phyloP scores from a whole-genome alignment of 2,113 vertebrate species.

The Alethe castanea region DNA sequence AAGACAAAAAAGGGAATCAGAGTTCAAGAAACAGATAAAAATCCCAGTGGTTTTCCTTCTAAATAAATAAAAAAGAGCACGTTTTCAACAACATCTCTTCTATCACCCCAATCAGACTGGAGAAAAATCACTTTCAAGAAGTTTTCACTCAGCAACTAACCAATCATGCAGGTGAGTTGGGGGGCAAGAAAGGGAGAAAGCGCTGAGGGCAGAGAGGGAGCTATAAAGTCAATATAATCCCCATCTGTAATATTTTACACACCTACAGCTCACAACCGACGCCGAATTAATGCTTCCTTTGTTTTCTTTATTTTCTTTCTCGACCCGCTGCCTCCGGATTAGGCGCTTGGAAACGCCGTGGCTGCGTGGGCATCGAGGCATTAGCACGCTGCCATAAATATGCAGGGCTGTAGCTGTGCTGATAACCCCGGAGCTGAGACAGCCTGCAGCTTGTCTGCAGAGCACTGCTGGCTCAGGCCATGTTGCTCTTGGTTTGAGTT shows the following conservation, averaged over 20 bases:
- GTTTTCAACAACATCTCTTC: not conserved
- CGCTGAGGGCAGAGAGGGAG: not conserved
- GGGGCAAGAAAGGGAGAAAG: not conserved
- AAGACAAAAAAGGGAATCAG: not conserved
- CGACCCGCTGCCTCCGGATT: not conserved
- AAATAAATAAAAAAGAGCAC: not conserved
- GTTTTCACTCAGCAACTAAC: not conserved
- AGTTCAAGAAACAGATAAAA: not conserved
- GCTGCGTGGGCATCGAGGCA: not conserved
- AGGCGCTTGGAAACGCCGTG: not conserved
- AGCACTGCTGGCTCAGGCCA: not conserved
- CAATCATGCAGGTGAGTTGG: not conserved
- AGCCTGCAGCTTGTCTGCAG: conserved; percentile 26
- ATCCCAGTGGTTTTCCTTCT: not conserved
- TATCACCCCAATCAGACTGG: not conserved
- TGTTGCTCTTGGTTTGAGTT: conserved; percentile 51
- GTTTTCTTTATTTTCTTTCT: not conserved
- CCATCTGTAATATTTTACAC: not conserved
- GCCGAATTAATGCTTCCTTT: conserved; percentile 5
- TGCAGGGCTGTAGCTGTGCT: not conserved
- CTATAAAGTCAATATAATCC: not conserved
- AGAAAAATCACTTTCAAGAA: not conserved
- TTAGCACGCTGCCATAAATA: not conserved
- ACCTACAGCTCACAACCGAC: not conserved
- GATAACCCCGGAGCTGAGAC: conserved; percentile 20